phyloP scores from a whole-genome alignment of 1,140 invertebrate genomes.

The Orchesella cincta region DNA sequence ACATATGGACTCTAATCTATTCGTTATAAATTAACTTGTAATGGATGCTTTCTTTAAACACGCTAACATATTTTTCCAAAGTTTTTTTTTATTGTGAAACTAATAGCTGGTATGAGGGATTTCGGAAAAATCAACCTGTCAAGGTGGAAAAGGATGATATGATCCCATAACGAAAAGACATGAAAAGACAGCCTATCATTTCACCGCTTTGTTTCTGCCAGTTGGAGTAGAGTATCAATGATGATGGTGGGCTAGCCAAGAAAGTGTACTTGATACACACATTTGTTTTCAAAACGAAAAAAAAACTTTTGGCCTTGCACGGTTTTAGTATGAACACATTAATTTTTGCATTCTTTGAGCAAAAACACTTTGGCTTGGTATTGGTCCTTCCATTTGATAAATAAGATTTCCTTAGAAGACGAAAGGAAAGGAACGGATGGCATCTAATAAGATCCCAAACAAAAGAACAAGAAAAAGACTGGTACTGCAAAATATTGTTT shows the following conservation, averaged over 20 bases:
- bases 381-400: not conserved
- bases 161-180: not conserved
- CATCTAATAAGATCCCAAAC: not conserved
- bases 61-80: too few relatives aligned
- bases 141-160: not conserved
- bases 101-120: too few relatives aligned
- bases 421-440: not conserved
- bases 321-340: not conserved
- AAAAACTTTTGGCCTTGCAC: not conserved
- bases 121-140: not conserved
- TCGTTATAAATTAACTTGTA: too few relatives aligned
- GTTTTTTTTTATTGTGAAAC: too few relatives aligned
- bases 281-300: not conserved
- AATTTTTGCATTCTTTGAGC: not conserved
- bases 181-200: conserved; percentile 21
- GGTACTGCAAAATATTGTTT: not conserved
- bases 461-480: not conserved
- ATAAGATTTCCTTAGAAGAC: conserved; percentile 13
- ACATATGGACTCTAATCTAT: too few relatives aligned
- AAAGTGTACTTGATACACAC: not conserved
- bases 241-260: not conserved
- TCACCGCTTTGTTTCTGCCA: not conserved
- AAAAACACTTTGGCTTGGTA: not conserved
- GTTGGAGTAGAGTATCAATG: not conserved
- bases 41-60: too few relatives aligned